phyloP scores from a whole-genome alignment of 2,113 vertebrate species.

The Trinectes maculatus region DNA sequence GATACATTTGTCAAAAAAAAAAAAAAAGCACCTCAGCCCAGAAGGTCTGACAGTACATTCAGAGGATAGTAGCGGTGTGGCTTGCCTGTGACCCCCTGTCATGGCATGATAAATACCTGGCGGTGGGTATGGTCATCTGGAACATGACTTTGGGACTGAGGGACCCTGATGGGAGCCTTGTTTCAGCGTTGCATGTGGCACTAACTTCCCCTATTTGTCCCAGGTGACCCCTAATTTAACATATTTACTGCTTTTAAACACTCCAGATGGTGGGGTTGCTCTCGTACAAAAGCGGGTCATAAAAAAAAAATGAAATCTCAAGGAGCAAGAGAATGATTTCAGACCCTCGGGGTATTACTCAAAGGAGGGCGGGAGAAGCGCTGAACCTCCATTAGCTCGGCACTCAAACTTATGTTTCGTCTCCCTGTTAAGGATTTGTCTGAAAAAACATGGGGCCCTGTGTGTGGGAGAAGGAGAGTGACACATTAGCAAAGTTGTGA shows the following conservation, averaged over 20 bases:
- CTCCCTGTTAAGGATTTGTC: slow-evolving; percentile 33
- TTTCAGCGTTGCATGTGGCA: slow-evolving; percentile 72
- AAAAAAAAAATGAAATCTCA: slow-evolving; percentile 49
- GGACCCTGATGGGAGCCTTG: slow-evolving; percentile 47
- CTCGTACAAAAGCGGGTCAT: slow-evolving; percentile 73
- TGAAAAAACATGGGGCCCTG: background rate
- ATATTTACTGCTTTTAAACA: slow-evolving; percentile 84
- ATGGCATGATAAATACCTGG: slow-evolving; percentile 69
- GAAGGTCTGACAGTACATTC: slow-evolving; percentile 31
- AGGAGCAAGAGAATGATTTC: slow-evolving; percentile 70
- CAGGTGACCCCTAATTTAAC: slow-evolving; percentile 76
- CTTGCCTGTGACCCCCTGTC: slow-evolving; percentile 66
- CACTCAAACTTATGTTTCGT: slow-evolving; percentile 17
- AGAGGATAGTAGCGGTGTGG: slow-evolving; percentile 36
- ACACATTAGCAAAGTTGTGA: slow-evolving; percentile 48
- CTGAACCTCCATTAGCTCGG: slow-evolving; percentile 9
- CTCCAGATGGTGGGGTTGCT: slow-evolving; percentile 76
- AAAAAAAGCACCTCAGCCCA: slow-evolving; percentile 21
- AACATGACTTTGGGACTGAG: slow-evolving; percentile 30
- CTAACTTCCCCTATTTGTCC: slow-evolving; percentile 81
- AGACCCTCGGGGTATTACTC: slow-evolving; percentile 79
- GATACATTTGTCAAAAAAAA: slow-evolving; percentile 40
- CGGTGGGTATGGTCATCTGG: slow-evolving; percentile 17
- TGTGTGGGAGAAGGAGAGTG: slow-evolving; percentile 36
- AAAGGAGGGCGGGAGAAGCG: slow-evolving; percentile 10